phyloP scores from a whole-genome alignment of 1,140 invertebrate species.

The Nasonia vitripennis region DNA sequence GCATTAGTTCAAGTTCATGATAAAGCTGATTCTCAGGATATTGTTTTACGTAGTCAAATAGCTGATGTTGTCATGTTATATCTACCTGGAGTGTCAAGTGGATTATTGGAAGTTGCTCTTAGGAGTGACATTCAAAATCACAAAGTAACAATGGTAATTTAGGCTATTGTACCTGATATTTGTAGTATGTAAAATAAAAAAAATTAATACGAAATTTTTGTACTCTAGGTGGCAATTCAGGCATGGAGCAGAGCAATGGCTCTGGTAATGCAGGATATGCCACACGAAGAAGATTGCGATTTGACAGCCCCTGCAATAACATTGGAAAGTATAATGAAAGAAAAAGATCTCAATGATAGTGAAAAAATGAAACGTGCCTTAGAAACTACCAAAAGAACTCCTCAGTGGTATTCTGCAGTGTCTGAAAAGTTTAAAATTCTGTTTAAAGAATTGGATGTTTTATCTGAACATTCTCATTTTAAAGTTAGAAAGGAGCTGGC shows the following conservation, averaged over 20 bases:
- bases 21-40: constrained; percentile 67
- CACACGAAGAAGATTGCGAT: constrained; percentile 50
- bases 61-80: constrained; percentile 78
- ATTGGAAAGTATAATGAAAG: constrained; percentile 44
- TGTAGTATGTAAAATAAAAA: constrained; percentile 14
- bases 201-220: constrained; percentile 54
- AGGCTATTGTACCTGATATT: constrained; percentile 21
- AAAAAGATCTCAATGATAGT: constrained; percentile 43
- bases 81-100: constrained; percentile 78
- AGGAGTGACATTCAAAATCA: constrained; percentile 78
- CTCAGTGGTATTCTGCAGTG: constrained; percentile 77
- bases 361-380: constrained; percentile 70
- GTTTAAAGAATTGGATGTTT: constrained; percentile 72
- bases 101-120: constrained; percentile 76
- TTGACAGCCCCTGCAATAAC: constrained; percentile 10
- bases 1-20: constrained; percentile 76
- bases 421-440: constrained; percentile 75
- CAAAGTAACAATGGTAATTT: constrained; percentile 76
- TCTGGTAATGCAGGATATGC: constrained; percentile 73
- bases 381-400: constrained; percentile 69
- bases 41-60: constrained; percentile 71
- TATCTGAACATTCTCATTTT: constrained; percentile 76
- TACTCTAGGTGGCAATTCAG: constrained; percentile 71
- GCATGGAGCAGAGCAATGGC: constrained; percentile 73
- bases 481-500: constrained; percentile 77